Percentiles rank a stretch among this genome's conserved stretches.
These are phyloP conservation scores for Kryptolebias marmoratus DNA, from an alignment of 2,113 vertebrate genomes.

Conservation along the genomic window DNA sequence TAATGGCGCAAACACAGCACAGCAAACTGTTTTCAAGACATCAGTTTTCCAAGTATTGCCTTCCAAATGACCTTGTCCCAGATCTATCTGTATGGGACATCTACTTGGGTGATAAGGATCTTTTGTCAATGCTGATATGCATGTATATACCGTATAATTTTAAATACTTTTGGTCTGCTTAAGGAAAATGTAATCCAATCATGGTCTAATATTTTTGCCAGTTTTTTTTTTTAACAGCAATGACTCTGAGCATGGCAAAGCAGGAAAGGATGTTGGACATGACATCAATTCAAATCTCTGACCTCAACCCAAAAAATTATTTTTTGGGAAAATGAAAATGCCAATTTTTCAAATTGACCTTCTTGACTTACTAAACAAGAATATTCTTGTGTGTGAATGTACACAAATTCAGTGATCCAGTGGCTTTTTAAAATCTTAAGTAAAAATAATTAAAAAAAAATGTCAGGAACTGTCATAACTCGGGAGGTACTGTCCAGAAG, in stretches of 20 bases:
- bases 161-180: too few relatives aligned
- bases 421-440: too few relatives aligned
- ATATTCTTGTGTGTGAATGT: too few relatives aligned
- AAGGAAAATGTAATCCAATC: too few relatives aligned
- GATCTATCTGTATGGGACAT: not conserved
- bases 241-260: not conserved
- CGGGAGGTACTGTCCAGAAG: too few relatives aligned
- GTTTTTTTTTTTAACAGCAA: not conserved
- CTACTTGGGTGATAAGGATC: not conserved
- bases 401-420: too few relatives aligned
- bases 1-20: not conserved
- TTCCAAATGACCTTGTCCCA: not conserved
- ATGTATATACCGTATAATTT: too few relatives aligned
- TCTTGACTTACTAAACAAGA: too few relatives aligned
- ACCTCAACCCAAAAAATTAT: not conserved
- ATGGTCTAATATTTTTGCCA: too few relatives aligned
- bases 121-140: too few relatives aligned
- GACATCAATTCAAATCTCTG: not conserved
- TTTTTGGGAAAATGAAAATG: not conserved
- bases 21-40: not conserved
- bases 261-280: not conserved
- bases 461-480: too few relatives aligned
- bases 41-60: not conserved
- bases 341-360: not conserved
- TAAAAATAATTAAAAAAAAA: too few relatives aligned